These are phyloP conservation scores for Eubasilissa regina DNA, from an alignment of 1,140 invertebrate genomes.

Conservation along the genomic window DNA sequence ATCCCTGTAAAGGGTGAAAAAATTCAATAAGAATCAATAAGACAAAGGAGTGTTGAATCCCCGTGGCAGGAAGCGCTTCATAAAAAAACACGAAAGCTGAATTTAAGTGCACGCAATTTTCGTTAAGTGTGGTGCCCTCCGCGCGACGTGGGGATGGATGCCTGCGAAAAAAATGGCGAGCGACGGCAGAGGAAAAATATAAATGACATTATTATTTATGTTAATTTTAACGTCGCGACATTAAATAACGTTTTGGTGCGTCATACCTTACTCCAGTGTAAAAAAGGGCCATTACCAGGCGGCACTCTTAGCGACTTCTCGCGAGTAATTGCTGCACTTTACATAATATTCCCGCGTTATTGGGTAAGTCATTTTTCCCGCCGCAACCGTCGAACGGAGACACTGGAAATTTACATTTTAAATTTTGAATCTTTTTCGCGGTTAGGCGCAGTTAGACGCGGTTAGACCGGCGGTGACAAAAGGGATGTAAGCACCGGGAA, in stretches of 20 bases:
- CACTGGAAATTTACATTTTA: conserved; percentile 35
- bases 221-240: conserved; percentile 60
- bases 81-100: conserved; percentile 59
- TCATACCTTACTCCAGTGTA: conserved; percentile 54
- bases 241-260: conserved; percentile 60
- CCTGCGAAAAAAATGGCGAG: conserved; percentile 30
- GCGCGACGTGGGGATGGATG: conserved; percentile 12
- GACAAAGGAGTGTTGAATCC: background rate
- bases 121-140: conserved; percentile 53
- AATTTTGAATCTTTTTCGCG: conserved; percentile 25
- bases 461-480: conserved; percentile 24
- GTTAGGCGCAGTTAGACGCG: conserved; percentile 41
- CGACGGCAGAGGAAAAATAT: conserved; percentile 52
- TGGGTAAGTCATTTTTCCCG: conserved; percentile 57
- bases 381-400: conserved; percentile 11
- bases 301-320: conserved; percentile 56
- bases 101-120: conserved; percentile 61
- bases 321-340: conserved; percentile 61
- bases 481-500: conserved; percentile 22
- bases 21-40: background rate
- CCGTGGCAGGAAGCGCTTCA: conserved; percentile 30
- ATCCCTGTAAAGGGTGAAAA: background rate
- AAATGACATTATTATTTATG: conserved; percentile 62
- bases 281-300: conserved; percentile 49
- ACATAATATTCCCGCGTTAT: conserved; percentile 60